Base-by-base conservation (phyloP, 2,888 invertebrate genomes). In the Cepaea hortensis region DNA sequence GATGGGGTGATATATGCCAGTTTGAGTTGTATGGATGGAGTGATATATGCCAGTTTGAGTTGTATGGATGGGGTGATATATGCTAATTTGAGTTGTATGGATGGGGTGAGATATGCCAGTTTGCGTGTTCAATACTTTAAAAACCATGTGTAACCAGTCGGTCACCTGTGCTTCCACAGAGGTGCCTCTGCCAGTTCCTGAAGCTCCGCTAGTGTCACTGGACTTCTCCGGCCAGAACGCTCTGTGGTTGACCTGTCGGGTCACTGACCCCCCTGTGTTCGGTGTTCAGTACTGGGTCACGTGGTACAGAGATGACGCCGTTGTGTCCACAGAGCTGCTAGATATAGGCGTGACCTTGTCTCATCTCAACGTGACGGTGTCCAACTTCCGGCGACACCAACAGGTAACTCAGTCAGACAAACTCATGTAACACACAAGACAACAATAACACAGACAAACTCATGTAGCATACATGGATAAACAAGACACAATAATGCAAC, bases 251-350 rank as follows among this genome's bases (percentile, higher is more conserved):
- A 73, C 70, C 23, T 90, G 90, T 80, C 18, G 7, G 9, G 65
- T 89, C 13, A 79, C 76, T 18, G 87, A 88, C 50, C 35, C 85
- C 7, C 46, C 23, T 0, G 87, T 86, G n/a, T 87, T 88, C 68
- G 83, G 88, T 35, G 85, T 91, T 7, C 88, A 88, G 79, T 89
- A 91, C 85, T 81, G 86, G 80, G 88, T 91, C 68, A 89, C 88
- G 7, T 91, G 91, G 91, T 89, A 85, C 80, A 83, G 87, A 50
- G 86, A 88, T 23, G 87, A 85, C 20, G 84, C 61, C 18, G 85
- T 86, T 13, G 84, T 89, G 15, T 77, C 87, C 5, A 72, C 88
- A 13, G 76, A 80, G 20, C 61, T 88, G n/a, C 72, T 91, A 68
- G n/a, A 70, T 0, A 50, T 72, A 18, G 68, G 70, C 6, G 72